Conservation (phyloP, 1,140 invertebrate species). For the Apis florea region DNA sequence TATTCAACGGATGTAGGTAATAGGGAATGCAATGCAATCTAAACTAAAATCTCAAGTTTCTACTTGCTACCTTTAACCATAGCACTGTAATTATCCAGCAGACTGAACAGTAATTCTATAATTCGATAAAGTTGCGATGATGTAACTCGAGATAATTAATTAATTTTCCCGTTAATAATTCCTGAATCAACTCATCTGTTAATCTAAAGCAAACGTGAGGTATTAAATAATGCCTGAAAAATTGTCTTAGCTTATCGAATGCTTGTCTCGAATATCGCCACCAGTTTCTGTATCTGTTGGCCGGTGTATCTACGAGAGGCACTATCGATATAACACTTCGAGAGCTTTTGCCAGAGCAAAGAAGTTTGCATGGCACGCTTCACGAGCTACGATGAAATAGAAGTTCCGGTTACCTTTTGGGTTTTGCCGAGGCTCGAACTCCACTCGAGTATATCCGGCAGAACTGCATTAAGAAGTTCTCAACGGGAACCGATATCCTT, state of each 20-base stretch:
- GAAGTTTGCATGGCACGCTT: slow-evolving; percentile 58
- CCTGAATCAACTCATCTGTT: no score
- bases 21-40: no score
- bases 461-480: slow-evolving; percentile 55
- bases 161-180: no score
- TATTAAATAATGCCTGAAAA: no score
- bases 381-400: slow-evolving; percentile 53
- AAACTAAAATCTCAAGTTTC: no score
- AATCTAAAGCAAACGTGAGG: no score
- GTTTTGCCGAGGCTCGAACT: slow-evolving; percentile 48
- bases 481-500: slow-evolving; percentile 37
- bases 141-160: no score
- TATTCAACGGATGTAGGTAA: no score
- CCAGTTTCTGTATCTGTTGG: not conserved
- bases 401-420: slow-evolving; percentile 48
- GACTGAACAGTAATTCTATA: no score
- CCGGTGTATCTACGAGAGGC: slow-evolving; percentile 50
- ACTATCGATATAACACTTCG: slow-evolving; percentile 57
- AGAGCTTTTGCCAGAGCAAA: slow-evolving; percentile 20
- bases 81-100: no score
- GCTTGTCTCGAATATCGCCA: slow-evolving; percentile 54
- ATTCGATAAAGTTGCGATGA: no score
- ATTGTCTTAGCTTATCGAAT: not conserved
- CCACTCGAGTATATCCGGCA: slow-evolving; percentile 26
- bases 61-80: no score